Evolutionary conservation across 2,113 vertebrate genomes (phyloP), one percentile per base, ranked within the genome.

Genomic region (Tragelaphus scriptus): DNA sequence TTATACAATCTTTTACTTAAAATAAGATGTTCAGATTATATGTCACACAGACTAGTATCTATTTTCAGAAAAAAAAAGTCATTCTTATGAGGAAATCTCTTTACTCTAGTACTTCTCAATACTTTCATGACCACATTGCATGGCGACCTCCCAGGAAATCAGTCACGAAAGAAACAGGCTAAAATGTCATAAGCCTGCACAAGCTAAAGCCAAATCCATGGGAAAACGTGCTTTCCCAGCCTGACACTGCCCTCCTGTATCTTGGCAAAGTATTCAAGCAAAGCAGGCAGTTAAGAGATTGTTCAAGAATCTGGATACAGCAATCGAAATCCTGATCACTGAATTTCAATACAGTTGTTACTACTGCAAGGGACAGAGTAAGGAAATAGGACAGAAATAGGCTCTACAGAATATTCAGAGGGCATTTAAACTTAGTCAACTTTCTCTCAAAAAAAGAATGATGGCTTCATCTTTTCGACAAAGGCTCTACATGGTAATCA

Each of bases 51-150:
- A 47, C 53, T 94, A 79, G 17, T 75, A 55, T 71, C 30, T 96
- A 19, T 40, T 96, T 92, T 93, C 85, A 97, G 68, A 16, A 81
- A 95, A 81, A 95, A 89, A 51, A 80, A 23, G 91, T 47, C 26
- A 28, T 80, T 79, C 79, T 96, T 82, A 94, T 53, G 51, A 93
- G 21, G 89, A 89, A 47, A 7, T 13, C 13, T 97, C 44, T 81
- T 97, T 92, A 85, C 19, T 87, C 26, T 92, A 28, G 5, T 59
- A 44, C 4, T 11, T 91, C 68, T 85, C n/a, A 19, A 56, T 68
- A 53, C 19, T 88, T 96, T 71, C 58, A 53, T 71, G 32, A 63
- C n/a, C 79, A 23, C 47, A 68, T 56, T 85, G 75, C 80, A 44
- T n/a, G 12, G 63, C 63, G 6, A 28, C 15, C 44, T 92, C 30